Evolutionary conservation across 2,888 invertebrate genomes (phyloP), one percentile per base, ranked within the genome.

Genomic region (Lasioglossum marginatum): DNA sequence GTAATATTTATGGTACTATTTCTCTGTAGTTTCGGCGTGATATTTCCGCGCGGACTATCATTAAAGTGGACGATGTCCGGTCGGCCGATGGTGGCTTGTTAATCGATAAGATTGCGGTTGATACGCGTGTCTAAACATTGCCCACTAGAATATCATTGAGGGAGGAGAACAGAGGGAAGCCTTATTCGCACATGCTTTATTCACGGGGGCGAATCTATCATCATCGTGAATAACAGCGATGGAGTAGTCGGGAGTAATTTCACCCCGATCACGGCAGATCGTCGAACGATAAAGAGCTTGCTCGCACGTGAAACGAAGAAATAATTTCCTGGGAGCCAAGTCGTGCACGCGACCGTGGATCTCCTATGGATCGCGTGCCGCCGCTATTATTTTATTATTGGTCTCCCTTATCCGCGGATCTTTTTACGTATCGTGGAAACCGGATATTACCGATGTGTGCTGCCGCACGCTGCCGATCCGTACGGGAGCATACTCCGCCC

Each of bases 351-450:
- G 82, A 88, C 72, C 70, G 27, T 34, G 73, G 77, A 85, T 87
- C 83, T 74, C 77, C 76, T 31, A 45, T 74, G 71, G 79, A 83
- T 90, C 88, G 90, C 90, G 89, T 90, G 90, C 79, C 71, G 71
- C 48, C 73, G 75, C 60, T 73, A 90, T 90, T 90, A 90, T 90
- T 90, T 90, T 90, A 89, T 90, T 90, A 90, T 90, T 85, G 87
- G 79, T 60, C 74, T 83, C 74, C 79, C 77, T 89, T 90, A 86
- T 90, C 90, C 81, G 57, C 71, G 57, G 79, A 90, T 90, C 87
- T 88, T 85, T 81, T 89, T 87, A 82, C 81, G 82, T 81, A 86
- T 79, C 71, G 81, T 52, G 83, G 89, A 87, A 86, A 90, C 77
- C 85, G 90, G 90, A 90, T 90, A 87, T 77, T 68, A 85, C 43